Evolutionary conservation across 2,888 invertebrate species (phyloP), one percentile per base, ranked within the genome.

Genomic region (Drosophila rellima): DNA sequence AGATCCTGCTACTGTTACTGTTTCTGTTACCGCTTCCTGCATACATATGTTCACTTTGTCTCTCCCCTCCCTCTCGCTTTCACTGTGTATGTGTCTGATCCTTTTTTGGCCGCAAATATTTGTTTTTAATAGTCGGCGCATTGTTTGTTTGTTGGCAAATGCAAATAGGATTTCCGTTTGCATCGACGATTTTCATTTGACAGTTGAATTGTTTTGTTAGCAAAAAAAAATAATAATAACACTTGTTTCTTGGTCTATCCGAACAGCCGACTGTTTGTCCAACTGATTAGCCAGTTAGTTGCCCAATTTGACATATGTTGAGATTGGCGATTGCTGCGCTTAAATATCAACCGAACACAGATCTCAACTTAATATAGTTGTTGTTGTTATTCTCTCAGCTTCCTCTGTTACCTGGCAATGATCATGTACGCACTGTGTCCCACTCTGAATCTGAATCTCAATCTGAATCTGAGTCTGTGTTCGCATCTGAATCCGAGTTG

Each of bases 21-120:
- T 26, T 29, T 17, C 54, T 48, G 48, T 20, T 51, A 33, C 56
- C 20, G 81, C 44, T 73, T 80, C 70, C 81, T 83, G 78, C 91
- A 88, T 83, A 91, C 91, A 88, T 84, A 91, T 91, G 91, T 91
- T 91, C 91, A 90, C 88, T 91, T 91, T 91, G 81, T 37, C 59
- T 45, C 18, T 23, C 17, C 13, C 13, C 13, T 33, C 11, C 3
- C 3, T 17, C 13, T n/a, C n/a, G n/a, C n/a, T 13, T 18, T 48
- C 15, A 7, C 57, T 57, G 54, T 48, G 40, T 29, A 39, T 50
- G 26, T 42, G 23, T 42, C 86, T 90, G 84, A 83, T 83, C 87
- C 87, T 72, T 79, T 72, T 80, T 75, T 85, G 86, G 80, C 80
- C 89, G 82, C 89, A 91, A 91, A 91, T 91, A 90, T 91, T 91